Percentiles rank a stretch among this genome's conserved stretches.
Evolutionary conservation across 2,797 vertebrate species (phyloP).

Genomic region (Galaxias olidus): DNA sequence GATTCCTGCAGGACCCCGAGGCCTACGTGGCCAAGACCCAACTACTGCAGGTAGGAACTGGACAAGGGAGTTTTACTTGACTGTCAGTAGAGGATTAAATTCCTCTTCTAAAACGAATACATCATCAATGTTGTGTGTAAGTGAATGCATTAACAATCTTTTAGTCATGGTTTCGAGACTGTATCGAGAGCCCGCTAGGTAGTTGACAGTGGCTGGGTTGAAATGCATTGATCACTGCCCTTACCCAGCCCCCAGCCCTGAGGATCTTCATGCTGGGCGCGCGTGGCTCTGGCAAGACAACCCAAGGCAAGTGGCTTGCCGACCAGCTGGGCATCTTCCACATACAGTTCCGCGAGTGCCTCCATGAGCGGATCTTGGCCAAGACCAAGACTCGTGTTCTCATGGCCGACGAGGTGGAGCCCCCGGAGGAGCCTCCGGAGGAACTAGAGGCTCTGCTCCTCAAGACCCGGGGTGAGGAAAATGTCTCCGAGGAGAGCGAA

Average conservation of each 20-base stretch:
- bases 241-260: conserved; percentile 84
- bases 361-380: conserved; percentile 85
- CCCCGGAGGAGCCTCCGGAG: conserved; percentile 51
- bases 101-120: too few species aligned
- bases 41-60: conserved; percentile 81
- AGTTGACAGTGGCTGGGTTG: not conserved
- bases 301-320: conserved; percentile 80
- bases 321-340: conserved; percentile 87
- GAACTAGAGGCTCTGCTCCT: conserved; percentile 55
- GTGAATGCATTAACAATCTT: too few species aligned
- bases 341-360: conserved; percentile 89
- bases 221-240: conserved; percentile 13
- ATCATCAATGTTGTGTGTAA: too few species aligned
- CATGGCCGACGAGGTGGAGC: conserved; percentile 73
- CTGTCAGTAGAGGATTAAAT: too few species aligned
- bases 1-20: conserved; percentile 83
- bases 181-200: not conserved
- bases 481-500: conserved; percentile 24
- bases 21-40: conserved; percentile 76
- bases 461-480: conserved; percentile 17
- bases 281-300: conserved; percentile 87
- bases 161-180: not conserved
- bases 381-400: conserved; percentile 80
- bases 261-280: conserved; percentile 84
- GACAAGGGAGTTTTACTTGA: not conserved